Conservation (phyloP, 2,113 vertebrate species). For the Cyphomyrus plagiostoma region DNA sequence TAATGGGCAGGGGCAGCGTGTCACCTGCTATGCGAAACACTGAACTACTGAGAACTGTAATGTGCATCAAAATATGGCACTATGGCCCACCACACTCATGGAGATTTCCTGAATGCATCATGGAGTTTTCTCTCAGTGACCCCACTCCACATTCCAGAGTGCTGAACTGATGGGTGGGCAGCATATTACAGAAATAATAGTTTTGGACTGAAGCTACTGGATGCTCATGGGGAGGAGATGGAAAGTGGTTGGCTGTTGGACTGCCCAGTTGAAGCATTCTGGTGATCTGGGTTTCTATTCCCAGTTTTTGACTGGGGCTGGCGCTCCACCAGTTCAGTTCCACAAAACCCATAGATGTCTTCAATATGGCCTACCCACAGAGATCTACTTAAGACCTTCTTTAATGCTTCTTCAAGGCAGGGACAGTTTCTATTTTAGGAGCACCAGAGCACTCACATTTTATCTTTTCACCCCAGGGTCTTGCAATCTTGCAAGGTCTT, state of each 20-base stretch:
- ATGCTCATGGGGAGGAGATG: background rate
- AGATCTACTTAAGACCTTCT: conserved; percentile 9
- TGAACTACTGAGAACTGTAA: background rate
- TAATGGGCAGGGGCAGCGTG: background rate
- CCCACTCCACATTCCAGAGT: background rate
- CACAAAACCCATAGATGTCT: background rate
- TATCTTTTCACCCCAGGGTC: conserved; percentile 34
- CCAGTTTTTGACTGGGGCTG: background rate
- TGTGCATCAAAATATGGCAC: background rate
- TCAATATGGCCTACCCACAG: background rate
- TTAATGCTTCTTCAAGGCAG: conserved; percentile 21
- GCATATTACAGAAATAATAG: background rate
- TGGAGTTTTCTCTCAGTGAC: background rate
- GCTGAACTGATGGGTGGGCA: background rate
- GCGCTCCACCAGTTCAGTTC: background rate
- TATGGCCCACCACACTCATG: background rate
- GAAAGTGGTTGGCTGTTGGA: background rate
- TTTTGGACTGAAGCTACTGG: background rate
- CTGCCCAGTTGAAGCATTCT: background rate
- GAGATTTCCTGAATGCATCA: background rate
- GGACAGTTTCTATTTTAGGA: conserved; percentile 41
- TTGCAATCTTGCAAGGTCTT: conserved; percentile 39
- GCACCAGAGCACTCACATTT: conserved; percentile 38
- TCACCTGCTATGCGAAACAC: background rate
- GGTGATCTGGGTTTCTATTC: background rate